Conservation (phyloP, 2,797 vertebrate genomes). For the Falco peregrinus region DNA sequence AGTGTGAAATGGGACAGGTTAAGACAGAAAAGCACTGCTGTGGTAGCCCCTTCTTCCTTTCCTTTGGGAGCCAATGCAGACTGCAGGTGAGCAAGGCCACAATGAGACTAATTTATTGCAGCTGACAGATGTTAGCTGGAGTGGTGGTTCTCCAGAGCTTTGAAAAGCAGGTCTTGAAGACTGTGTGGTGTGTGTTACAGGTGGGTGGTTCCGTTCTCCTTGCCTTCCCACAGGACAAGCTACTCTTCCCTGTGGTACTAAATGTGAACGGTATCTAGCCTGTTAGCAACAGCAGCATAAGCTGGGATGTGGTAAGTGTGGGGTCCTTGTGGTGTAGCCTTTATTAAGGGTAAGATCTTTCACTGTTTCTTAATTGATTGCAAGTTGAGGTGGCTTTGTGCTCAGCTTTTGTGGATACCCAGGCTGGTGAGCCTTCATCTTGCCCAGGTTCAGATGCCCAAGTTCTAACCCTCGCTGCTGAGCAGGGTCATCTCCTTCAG, state of each 20-base stretch:
- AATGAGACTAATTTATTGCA: neutral
- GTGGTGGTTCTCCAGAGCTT: neutral
- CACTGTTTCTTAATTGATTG: neutral
- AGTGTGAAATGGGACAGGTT: neutral
- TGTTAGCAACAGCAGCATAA: neutral
- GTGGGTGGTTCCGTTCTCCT: neutral
- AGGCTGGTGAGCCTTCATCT: neutral
- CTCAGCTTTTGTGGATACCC: neutral
- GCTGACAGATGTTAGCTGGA: neutral
- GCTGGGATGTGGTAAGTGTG: neutral
- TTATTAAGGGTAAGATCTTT: neutral
- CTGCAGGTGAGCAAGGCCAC: neutral
- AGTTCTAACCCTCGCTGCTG: neutral
- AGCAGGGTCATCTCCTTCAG: neutral
- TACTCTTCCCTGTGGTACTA: neutral
- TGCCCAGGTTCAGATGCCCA: neutral
- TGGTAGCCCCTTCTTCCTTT: neutral
- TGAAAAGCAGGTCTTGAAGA: neutral
- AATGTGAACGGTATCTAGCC: neutral
- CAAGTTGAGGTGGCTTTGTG: neutral
- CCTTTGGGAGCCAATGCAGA: neutral
- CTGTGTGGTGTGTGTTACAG: neutral
- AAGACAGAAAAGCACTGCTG: neutral
- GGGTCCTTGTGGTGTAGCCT: neutral
- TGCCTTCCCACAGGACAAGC: neutral